Conservation (phyloP, 1,140 invertebrate genomes). For the Zaprionus gabonicus region DNA sequence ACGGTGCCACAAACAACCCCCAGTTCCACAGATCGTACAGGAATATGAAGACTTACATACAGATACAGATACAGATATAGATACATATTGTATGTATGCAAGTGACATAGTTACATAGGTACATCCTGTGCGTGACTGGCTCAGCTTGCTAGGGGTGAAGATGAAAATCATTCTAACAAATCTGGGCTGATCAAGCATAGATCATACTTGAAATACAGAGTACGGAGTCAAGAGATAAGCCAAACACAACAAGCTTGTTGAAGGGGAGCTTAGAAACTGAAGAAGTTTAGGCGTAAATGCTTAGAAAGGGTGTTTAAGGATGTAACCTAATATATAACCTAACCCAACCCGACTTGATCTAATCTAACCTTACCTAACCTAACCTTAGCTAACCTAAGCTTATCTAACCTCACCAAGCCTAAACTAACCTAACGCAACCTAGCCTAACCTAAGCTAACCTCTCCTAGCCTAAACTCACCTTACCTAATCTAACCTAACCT, state of each 20-base stretch:
- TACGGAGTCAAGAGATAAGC: not conserved
- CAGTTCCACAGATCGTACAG: slow-evolving; percentile 24
- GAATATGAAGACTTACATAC: slow-evolving; percentile 14
- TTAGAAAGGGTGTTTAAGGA: not conserved
- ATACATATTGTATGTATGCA: not conserved
- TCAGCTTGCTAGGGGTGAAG: not conserved
- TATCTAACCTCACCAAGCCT: not conserved
- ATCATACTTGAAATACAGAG: not conserved
- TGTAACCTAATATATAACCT: not conserved
- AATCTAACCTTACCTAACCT: not conserved
- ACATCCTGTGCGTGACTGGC: not conserved
- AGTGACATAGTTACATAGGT: not conserved
- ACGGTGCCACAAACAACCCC: slow-evolving; percentile 24
- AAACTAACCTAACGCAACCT: no score
- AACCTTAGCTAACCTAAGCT: not conserved
- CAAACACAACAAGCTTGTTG: not conserved
- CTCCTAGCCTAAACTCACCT: no score
- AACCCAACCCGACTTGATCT: not conserved
- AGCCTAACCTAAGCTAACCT: no score
- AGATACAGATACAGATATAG: not conserved
- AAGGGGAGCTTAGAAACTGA: not conserved
- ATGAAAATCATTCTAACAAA: no score
- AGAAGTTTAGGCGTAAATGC: not conserved
- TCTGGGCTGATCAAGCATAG: not conserved
- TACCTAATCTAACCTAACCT: no score